Conservation (phyloP, 2,888 invertebrate genomes). For the Teleogryllus oceanicus region DNA sequence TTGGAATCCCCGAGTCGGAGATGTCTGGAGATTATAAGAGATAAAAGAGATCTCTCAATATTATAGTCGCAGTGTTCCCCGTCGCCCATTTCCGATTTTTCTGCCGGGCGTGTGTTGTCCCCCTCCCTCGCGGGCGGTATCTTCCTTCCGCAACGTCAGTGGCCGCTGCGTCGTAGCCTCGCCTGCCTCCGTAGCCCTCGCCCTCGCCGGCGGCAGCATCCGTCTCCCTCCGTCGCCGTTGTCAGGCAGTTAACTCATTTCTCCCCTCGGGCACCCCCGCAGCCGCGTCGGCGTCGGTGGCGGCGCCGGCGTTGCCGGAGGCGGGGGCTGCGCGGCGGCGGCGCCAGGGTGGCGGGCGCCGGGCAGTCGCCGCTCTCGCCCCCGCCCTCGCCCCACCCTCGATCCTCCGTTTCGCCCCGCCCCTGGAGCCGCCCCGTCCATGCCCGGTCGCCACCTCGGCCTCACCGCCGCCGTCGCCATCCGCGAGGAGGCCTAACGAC, state of each 20-base stretch:
- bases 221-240: not conserved
- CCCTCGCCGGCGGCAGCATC: not conserved
- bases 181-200: not conserved
- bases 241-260: conserved; percentile 2
- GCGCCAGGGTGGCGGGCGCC: not conserved
- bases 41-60: too few relatives aligned
- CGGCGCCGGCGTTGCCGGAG: not conserved
- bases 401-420: not conserved
- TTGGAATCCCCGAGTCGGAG: too few relatives aligned
- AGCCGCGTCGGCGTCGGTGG: conserved; percentile 12
- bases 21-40: too few relatives aligned
- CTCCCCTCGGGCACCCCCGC: conserved; percentile 4
- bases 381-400: not conserved
- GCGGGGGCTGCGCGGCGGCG: conserved; percentile 22
- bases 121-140: not conserved
- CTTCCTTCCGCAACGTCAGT: not conserved
- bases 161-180: too few relatives aligned
- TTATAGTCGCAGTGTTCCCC: too few relatives aligned
- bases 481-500: not conserved
- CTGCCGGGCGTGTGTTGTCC: too few relatives aligned
- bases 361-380: not conserved
- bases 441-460: not conserved
- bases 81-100: too few relatives aligned
- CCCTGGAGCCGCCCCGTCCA: not conserved
- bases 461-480: not conserved